Percentiles rank a stretch among this genome's conserved stretches.
Evolutionary conservation across 2,797 vertebrate species (phyloP).

Genomic region (Spizella passerina): DNA sequence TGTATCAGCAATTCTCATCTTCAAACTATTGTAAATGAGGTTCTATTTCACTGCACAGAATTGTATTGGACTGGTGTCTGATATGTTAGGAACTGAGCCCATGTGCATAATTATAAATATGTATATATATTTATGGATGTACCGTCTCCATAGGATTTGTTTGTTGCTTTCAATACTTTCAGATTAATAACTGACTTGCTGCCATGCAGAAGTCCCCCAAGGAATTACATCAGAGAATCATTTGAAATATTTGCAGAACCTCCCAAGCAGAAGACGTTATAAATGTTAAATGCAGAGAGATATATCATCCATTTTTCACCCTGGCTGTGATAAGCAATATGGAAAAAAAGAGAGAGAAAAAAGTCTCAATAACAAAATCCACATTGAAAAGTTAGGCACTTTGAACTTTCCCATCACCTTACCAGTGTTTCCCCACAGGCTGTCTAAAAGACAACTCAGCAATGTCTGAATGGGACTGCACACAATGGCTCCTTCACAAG

Average conservation of each 20-base stretch:
- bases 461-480: conserved; percentile 67
- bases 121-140: neutral
- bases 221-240: neutral
- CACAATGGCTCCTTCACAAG: conserved; percentile 81
- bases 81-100: neutral
- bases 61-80: neutral
- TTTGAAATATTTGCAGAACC: conserved; percentile 11
- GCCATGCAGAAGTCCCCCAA: neutral
- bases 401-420: conserved; percentile 79
- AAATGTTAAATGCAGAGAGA: neutral
- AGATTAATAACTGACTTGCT: neutral
- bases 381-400: conserved; percentile 68
- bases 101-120: neutral
- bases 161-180: neutral
- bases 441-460: conserved; percentile 71
- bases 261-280: neutral
- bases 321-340: conserved; percentile 4
- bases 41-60: neutral
- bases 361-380: conserved; percentile 66
- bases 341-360: neutral
- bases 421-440: conserved; percentile 67
- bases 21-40: neutral
- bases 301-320: neutral
- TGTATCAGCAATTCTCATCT: neutral
- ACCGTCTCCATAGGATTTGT: neutral